Conservation (phyloP, 2,797 vertebrate genomes). For the Cottoperca gobio region DNA sequence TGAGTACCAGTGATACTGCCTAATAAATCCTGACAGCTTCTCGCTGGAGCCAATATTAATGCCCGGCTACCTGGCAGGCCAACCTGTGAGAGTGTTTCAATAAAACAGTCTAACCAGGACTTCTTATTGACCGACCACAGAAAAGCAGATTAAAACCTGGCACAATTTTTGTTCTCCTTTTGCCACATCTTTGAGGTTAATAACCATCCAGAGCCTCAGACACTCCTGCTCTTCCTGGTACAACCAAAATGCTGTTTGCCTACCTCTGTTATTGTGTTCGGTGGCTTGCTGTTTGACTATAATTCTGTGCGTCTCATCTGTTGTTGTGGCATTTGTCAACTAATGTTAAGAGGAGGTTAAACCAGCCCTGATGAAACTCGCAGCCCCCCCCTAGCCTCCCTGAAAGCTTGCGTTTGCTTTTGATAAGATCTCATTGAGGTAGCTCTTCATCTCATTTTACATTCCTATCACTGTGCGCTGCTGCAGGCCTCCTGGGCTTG, state of each 20-base stretch:
- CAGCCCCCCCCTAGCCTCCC: neutral
- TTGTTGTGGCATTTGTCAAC: conserved; percentile 46
- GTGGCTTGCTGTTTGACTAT: conserved; percentile 36
- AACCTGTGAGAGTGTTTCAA: conserved; percentile 78
- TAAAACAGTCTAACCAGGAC: conserved; percentile 74
- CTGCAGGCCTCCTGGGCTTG: conserved; percentile 69
- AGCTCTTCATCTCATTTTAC: conserved; percentile 68
- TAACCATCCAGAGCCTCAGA: conserved; percentile 49
- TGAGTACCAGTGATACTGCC: conserved; percentile 76
- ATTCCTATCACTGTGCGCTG: conserved; percentile 68
- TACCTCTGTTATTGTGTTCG: conserved; percentile 15
- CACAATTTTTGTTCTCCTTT: conserved; percentile 64
- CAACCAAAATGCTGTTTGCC: conserved; percentile 41
- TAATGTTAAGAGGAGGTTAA: conserved; percentile 53
- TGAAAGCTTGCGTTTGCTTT: conserved; percentile 61
- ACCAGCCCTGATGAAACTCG: conserved; percentile 34
- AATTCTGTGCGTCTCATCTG: conserved; percentile 24
- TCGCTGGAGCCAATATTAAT: conserved; percentile 77
- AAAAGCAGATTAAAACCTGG: conserved; percentile 76
- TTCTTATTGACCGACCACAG: conserved; percentile 80
- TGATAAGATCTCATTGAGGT: conserved; percentile 68
- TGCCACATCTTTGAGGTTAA: conserved; percentile 70
- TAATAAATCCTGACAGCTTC: conserved; percentile 84
- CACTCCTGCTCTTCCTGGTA: conserved; percentile 31
- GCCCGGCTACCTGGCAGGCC: conserved; percentile 73